Evolutionary conservation across 1,140 invertebrate genomes (phyloP).

Genomic region (Calephelis virginiensis): DNA sequence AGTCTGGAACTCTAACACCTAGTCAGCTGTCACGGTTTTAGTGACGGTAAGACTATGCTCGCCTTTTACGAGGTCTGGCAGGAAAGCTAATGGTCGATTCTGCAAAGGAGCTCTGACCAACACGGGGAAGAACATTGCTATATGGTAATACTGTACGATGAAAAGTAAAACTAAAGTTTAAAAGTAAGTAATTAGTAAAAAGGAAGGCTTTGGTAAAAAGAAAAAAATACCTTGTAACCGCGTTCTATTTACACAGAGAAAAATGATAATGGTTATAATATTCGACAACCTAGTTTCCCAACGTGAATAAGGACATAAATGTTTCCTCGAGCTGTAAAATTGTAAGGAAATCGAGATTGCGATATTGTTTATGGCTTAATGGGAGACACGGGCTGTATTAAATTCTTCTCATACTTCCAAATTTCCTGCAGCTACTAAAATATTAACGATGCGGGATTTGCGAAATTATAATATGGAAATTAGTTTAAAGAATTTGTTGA

Average conservation of each 20-base stretch:
- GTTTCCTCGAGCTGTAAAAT: conserved; percentile 2
- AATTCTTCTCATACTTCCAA: background rate
- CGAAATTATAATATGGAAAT: background rate
- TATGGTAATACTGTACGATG: no score
- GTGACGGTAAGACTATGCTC: no score
- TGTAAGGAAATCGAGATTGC: conserved; percentile 5
- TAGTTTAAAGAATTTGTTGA: background rate
- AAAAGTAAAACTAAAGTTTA: no score
- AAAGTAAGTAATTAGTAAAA: no score
- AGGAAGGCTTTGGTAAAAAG: no score
- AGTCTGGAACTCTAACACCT: no score
- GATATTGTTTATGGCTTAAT: background rate
- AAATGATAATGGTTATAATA: background rate
- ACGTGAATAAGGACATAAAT: conserved; percentile 2
- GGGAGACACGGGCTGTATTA: background rate
- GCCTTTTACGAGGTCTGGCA: no score
- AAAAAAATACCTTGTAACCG: no score
- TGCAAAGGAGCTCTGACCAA: no score
- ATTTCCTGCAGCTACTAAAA: background rate
- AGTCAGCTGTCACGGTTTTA: no score
- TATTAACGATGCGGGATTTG: background rate
- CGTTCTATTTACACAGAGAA: background rate
- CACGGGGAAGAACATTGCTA: no score
- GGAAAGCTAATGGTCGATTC: no score
- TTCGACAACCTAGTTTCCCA: conserved; percentile 2